Evolutionary conservation across 2,888 invertebrate species (phyloP).

Genomic region (Drosophila nr. perissopoda): DNA sequence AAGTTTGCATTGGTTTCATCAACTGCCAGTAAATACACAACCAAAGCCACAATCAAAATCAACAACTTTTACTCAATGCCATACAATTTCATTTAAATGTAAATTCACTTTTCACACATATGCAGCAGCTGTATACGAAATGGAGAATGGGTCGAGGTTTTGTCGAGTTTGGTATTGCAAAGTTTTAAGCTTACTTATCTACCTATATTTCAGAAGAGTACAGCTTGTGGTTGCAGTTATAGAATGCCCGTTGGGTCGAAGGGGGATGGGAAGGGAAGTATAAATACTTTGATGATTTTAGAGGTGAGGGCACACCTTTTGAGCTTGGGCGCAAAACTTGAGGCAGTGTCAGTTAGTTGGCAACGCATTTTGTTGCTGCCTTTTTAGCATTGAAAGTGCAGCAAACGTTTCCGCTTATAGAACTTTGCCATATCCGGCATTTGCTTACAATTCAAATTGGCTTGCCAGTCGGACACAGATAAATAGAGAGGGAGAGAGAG

Average conservation of each 20-base stretch:
- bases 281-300: constrained; percentile 16
- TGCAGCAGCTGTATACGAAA: constrained; percentile 7
- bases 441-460: constrained; percentile 73
- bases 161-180: constrained; percentile 24
- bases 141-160: not conserved
- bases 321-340: constrained; percentile 35
- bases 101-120: constrained; percentile 64
- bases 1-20: constrained; percentile 49
- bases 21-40: constrained; percentile 9
- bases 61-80: constrained; percentile 52
- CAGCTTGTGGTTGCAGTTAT: constrained; percentile 49
- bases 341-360: constrained; percentile 37
- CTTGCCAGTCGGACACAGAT: constrained; percentile 28
- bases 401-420: constrained; percentile 70
- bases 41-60: constrained; percentile 20
- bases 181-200: constrained; percentile 63
- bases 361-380: constrained; percentile 33
- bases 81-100: constrained; percentile 64
- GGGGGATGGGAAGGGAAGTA: not conserved
- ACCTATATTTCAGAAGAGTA: constrained; percentile 45
- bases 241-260: constrained; percentile 39
- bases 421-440: constrained; percentile 73
- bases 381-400: constrained; percentile 65
- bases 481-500: constrained; percentile 5
- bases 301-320: constrained; percentile 20